Conservation (phyloP, 2,797 vertebrate genomes). For the Xenops minutus region DNA sequence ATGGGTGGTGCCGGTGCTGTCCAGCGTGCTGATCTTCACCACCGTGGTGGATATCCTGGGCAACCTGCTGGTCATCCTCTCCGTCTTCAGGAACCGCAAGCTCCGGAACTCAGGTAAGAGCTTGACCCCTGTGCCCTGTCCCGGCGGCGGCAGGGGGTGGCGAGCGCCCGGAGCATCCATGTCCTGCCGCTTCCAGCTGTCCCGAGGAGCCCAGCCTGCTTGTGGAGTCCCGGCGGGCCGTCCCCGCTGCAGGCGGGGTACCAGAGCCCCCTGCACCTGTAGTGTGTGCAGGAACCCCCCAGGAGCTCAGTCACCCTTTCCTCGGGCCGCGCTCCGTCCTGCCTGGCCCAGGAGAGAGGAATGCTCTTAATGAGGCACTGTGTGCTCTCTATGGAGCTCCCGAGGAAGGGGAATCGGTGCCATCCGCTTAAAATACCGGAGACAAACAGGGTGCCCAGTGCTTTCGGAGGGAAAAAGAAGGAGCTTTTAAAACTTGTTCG, state of each 20-base stretch:
- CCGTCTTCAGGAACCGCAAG: conserved; percentile 84
- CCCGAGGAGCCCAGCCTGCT: not conserved
- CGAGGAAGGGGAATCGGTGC: not conserved
- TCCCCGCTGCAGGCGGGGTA: not conserved
- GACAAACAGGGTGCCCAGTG: not conserved
- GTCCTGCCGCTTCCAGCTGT: not conserved
- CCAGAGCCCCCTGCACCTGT: rapidly evolving
- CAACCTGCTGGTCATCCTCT: conserved; percentile 83
- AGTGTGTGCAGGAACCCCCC: not conserved
- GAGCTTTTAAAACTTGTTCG: not conserved
- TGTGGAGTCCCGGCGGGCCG: too few relatives aligned
- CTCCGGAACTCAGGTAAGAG: conserved; percentile 84
- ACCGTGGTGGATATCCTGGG: conserved; percentile 84
- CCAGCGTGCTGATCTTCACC: conserved; percentile 83
- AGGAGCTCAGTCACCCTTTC: rapidly evolving
- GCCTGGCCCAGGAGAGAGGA: not conserved
- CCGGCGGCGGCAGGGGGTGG: not conserved
- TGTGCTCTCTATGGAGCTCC: not conserved
- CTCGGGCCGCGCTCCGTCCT: not conserved
- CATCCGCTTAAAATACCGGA: not conserved
- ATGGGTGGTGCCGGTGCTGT: conserved; percentile 80
- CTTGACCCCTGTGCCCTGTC: not conserved
- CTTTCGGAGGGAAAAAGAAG: not conserved
- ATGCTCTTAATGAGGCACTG: not conserved
- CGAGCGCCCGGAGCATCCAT: not conserved